These are phyloP conservation scores for Dascillus cervinus DNA, from an alignment of 2,888 invertebrate species.

Conservation along the genomic window DNA sequence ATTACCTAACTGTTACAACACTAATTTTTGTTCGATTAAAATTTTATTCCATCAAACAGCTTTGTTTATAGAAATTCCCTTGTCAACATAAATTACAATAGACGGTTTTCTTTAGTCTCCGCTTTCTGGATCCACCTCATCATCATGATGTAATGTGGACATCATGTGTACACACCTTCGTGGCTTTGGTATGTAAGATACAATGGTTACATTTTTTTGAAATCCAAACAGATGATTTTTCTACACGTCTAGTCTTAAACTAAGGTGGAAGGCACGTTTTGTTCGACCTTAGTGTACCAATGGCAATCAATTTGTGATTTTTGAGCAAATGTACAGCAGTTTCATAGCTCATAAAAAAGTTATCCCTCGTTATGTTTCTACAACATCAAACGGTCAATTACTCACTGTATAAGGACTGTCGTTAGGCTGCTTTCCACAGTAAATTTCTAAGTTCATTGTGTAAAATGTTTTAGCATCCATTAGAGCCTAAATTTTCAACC, in stretches of 20 bases:
- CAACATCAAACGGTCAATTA: background rate
- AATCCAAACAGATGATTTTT: conserved; percentile 15
- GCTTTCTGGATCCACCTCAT: conserved; percentile 10
- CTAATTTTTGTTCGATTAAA: no score
- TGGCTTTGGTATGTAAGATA: conserved; percentile 22
- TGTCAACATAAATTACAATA: background rate
- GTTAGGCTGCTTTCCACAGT: background rate
- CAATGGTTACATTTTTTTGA: conserved; percentile 21
- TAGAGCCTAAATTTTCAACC: background rate
- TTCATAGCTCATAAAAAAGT: background rate
- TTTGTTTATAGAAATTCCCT: no score
- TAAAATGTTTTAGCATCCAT: background rate
- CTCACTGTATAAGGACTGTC: background rate
- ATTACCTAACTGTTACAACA: no score
- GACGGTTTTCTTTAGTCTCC: background rate
- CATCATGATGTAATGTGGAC: conserved; percentile 22
- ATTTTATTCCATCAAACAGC: no score
- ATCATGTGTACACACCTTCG: conserved; percentile 19
- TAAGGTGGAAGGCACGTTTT: conserved; percentile 5
- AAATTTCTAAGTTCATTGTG: background rate
- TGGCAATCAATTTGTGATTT: conserved; percentile 13
- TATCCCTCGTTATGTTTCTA: background rate
- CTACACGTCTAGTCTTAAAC: conserved; percentile 1
- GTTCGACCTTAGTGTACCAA: conserved; percentile 19
- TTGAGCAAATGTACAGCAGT: background rate